phyloP scores from a whole-genome alignment of 1,140 invertebrate species.

The Drosophila hydei region DNA sequence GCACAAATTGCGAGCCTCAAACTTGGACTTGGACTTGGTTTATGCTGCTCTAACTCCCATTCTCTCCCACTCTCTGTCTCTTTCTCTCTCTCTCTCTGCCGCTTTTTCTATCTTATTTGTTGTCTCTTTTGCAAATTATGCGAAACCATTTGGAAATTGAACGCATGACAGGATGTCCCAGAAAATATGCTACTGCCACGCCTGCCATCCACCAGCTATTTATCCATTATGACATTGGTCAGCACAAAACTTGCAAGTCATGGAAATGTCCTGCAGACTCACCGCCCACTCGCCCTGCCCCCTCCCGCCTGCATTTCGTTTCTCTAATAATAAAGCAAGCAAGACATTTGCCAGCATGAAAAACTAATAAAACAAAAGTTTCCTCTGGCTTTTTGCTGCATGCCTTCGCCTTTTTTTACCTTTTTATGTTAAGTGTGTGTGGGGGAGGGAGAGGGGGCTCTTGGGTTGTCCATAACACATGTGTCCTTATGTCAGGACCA shows the following conservation, averaged over 20 bases:
- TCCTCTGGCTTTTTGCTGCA: constrained; percentile 37
- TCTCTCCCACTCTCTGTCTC: neutral
- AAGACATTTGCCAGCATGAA: constrained; percentile 67
- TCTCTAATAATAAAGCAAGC: constrained; percentile 73
- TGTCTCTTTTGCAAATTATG: constrained; percentile 77
- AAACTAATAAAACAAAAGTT: constrained; percentile 83
- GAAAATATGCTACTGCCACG: constrained; percentile 15
- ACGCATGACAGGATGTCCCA: constrained; percentile 70
- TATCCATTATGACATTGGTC: constrained; percentile 75
- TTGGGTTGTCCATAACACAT: constrained; percentile 53
- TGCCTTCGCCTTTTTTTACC: constrained; percentile 53
- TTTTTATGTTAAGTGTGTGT: constrained; percentile 76
- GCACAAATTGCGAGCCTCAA: constrained; percentile 67
- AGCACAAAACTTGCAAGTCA: constrained; percentile 82
- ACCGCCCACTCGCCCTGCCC: neutral
- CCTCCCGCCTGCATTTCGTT: neutral
- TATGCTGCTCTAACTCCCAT: neutral
- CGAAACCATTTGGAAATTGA: constrained; percentile 83
- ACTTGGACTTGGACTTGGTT: constrained; percentile 36
- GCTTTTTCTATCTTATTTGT: constrained; percentile 3
- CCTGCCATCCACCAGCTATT: constrained; percentile 4
- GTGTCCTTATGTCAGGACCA: constrained; percentile 76
- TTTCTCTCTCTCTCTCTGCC: neutral
- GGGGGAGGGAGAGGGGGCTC: neutral
- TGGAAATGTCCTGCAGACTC: constrained; percentile 43